phyloP scores from a whole-genome alignment of 2,113 vertebrate genomes.

The Limanda limanda region DNA sequence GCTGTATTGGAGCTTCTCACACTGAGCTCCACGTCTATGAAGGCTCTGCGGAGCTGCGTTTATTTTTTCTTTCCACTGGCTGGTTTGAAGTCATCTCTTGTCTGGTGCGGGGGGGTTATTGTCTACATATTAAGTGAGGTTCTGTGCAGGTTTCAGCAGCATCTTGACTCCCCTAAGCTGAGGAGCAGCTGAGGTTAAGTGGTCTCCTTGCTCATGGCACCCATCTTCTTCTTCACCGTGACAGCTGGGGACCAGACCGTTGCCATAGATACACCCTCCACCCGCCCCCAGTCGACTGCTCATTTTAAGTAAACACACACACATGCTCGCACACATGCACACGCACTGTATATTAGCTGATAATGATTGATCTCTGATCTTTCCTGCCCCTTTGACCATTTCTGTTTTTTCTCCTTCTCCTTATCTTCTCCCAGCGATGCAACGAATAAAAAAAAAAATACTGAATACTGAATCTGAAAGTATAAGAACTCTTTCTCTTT shows the following conservation, averaged over 20 bases:
- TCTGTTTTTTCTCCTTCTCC: not conserved
- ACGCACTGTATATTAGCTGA: slow-evolving; percentile 24
- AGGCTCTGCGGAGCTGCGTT: slow-evolving; percentile 48
- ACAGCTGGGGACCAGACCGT: slow-evolving; percentile 78
- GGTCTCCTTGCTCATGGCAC: slow-evolving; percentile 82
- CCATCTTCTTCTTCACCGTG: slow-evolving; percentile 80
- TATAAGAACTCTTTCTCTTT: slow-evolving; percentile 54
- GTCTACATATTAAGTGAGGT: slow-evolving; percentile 84
- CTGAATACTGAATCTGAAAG: slow-evolving; percentile 40
- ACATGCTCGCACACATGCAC: not conserved
- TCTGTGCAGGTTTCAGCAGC: slow-evolving; percentile 78
- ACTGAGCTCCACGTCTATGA: slow-evolving; percentile 63
- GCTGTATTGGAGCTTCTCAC: slow-evolving; percentile 58
- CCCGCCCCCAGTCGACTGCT: slow-evolving; percentile 64
- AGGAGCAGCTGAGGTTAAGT: slow-evolving; percentile 85
- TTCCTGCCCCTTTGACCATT: slow-evolving; percentile 4
- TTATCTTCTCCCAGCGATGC: not conserved
- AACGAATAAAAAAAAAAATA: slow-evolving; percentile 30
- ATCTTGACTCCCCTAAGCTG: slow-evolving; percentile 86
- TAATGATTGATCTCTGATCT: slow-evolving; percentile 1
- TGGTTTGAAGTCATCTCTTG: slow-evolving; percentile 75
- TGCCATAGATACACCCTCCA: slow-evolving; percentile 79
- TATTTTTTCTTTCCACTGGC: slow-evolving; percentile 24
- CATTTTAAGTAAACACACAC: slow-evolving; percentile 73
- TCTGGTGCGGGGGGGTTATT: slow-evolving; percentile 66